These are phyloP conservation scores for Enoplosus armatus DNA, from an alignment of 2,797 vertebrate species.

Conservation along the genomic window DNA sequence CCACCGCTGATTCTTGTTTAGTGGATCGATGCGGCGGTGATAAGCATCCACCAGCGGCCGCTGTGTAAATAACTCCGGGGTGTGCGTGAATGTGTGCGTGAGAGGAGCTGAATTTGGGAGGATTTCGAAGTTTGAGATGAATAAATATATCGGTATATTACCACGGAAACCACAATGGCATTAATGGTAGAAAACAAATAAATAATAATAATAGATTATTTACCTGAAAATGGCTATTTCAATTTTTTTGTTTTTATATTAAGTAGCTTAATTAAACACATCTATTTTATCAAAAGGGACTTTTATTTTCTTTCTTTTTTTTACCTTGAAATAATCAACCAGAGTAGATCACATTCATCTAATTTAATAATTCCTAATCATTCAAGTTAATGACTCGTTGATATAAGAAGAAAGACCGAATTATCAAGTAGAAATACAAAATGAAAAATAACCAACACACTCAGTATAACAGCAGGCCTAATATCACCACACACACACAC, in stretches of 20 bases:
- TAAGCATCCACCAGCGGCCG: constrained; percentile 29
- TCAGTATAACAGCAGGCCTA: background rate
- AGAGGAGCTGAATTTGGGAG: background rate
- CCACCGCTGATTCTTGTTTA: constrained; percentile 41
- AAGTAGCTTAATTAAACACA: background rate
- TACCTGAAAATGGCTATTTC: background rate
- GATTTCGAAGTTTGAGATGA: background rate
- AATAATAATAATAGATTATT: background rate
- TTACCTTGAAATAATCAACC: background rate
- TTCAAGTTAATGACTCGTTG: background rate
- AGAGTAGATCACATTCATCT: background rate
- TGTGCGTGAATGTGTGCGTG: background rate
- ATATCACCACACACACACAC: background rate
- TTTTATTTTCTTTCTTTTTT: background rate
- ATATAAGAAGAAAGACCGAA: background rate
- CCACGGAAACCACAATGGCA: background rate
- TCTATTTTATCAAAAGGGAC: background rate
- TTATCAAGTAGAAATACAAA: background rate
- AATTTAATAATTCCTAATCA: background rate
- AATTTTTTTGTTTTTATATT: background rate
- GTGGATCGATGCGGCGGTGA: constrained; percentile 48
- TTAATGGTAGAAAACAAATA: no score
- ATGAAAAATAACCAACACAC: background rate
- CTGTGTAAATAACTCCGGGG: constrained; percentile 45
- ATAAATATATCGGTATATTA: background rate